A percentile compares a stretch with the other conserved stretches of the same genome.
Conservation (phyloP, 1,140 invertebrate genomes). For the Temnothorax nylanderi region DNA sequence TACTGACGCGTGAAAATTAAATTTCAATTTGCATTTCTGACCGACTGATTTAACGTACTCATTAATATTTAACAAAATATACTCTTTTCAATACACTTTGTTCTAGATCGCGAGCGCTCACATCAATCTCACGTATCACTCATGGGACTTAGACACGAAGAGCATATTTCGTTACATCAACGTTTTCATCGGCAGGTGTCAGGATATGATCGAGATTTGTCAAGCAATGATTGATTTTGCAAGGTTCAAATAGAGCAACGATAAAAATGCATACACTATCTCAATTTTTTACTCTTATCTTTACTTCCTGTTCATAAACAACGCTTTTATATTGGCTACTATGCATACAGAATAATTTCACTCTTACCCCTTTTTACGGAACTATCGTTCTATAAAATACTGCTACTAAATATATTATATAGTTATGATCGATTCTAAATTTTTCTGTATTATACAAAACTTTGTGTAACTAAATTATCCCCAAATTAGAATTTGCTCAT, state of each 20-base stretch:
- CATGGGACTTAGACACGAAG: slow-evolving; percentile 92
- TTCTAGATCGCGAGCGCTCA: slow-evolving; percentile 79
- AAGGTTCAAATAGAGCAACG: slow-evolving; percentile 82
- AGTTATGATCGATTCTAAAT: not conserved
- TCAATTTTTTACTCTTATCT: not conserved
- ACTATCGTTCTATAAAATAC: not conserved
- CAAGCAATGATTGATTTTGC: slow-evolving; percentile 92
- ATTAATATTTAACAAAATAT: not conserved
- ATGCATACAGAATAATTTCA: not conserved
- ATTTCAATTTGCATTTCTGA: not conserved
- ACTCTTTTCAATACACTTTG: slow-evolving; percentile 23
- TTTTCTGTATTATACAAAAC: not conserved
- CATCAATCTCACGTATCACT: slow-evolving; percentile 80
- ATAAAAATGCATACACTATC: not conserved
- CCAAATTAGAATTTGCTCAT: not conserved
- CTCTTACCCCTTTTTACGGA: not conserved
- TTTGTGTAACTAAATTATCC: not conserved
- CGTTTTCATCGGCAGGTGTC: slow-evolving; percentile 93
- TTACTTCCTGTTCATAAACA: not conserved
- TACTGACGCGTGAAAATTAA: not conserved
- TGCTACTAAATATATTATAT: not conserved
- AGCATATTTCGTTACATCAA: slow-evolving; percentile 94
- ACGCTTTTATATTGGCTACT: not conserved
- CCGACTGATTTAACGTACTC: no score
- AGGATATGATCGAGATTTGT: slow-evolving; percentile 94